Evolutionary conservation across 1,140 invertebrate genomes (phyloP).

Genomic region (Drosophila sp.): DNA sequence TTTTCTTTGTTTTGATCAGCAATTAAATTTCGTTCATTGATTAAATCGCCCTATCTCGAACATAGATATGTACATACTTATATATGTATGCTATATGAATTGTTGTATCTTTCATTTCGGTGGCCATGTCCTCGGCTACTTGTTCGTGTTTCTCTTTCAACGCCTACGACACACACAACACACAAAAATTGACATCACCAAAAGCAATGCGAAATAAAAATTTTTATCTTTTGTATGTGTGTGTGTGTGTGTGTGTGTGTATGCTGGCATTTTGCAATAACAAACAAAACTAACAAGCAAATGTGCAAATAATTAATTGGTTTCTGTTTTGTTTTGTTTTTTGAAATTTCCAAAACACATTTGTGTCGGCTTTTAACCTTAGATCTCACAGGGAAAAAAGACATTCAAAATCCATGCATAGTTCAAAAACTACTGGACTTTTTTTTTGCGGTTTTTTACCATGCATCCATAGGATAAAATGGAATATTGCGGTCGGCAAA

Average conservation of each 20-base stretch:
- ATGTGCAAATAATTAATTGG: conserved; percentile 71
- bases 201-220: neutral
- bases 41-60: conserved; percentile 27
- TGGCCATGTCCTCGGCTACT: conserved; percentile 59
- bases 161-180: conserved; percentile 42
- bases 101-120: conserved; percentile 39
- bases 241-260: conserved; percentile 67
- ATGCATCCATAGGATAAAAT: no score
- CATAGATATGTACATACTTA: conserved; percentile 15
- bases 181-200: conserved; percentile 42
- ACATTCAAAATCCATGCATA: conserved; percentile 22
- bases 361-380: conserved; percentile 37
- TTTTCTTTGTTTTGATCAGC: conserved; percentile 42
- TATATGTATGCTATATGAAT: conserved; percentile 14
- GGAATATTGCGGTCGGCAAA: no score
- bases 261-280: conserved; percentile 54
- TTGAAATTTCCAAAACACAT: conserved; percentile 5
- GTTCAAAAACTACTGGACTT: conserved; percentile 30
- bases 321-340: conserved; percentile 41
- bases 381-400: conserved; percentile 1
- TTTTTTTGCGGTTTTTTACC: conserved; percentile 10
- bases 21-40: conserved; percentile 63
- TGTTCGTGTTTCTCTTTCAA: conserved; percentile 57
- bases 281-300: conserved; percentile 34
- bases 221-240: conserved; percentile 40